These are phyloP conservation scores for Bursaphelenchus okinawaensis DNA, from an alignment of 2,888 invertebrate genomes.

Conservation along the genomic window DNA sequence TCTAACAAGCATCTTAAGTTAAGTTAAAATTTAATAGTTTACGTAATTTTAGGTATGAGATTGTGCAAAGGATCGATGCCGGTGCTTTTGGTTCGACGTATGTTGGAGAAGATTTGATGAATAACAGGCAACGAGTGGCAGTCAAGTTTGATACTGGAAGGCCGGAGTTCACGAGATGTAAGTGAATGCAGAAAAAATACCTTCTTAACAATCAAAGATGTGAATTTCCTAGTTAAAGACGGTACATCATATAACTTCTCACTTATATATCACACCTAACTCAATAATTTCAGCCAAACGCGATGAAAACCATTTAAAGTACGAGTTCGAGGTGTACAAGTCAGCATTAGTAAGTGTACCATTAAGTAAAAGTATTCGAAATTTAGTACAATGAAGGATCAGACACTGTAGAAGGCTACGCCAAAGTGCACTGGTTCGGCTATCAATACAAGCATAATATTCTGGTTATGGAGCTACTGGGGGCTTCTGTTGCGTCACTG, in stretches of 20 bases:
- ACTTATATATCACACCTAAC: too few species aligned
- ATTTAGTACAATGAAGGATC: slow-evolving; percentile 26
- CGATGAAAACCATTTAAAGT: slow-evolving; percentile 31
- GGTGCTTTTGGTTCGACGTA: slow-evolving; percentile 42
- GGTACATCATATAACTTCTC: background rate
- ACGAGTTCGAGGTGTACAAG: slow-evolving; percentile 40
- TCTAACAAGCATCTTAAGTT: background rate
- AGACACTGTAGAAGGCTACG: slow-evolving; percentile 23
- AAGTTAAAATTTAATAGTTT: background rate
- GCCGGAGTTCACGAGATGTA: slow-evolving; percentile 4
- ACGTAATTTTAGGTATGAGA: slow-evolving; percentile 31
- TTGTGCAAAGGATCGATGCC: slow-evolving; percentile 33
- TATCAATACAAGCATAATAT: slow-evolving; percentile 36
- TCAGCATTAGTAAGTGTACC: slow-evolving; percentile 20
- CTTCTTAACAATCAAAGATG: slow-evolving; percentile 10
- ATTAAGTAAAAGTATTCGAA: background rate
- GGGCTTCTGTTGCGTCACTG: slow-evolving; percentile 42
- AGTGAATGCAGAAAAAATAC: slow-evolving; percentile 7
- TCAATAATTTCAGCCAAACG: slow-evolving; percentile 21
- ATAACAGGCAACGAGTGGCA: slow-evolving; percentile 31
- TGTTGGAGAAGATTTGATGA: slow-evolving; percentile 32
- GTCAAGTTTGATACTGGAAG: slow-evolving; percentile 40
- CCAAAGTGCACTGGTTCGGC: slow-evolving; percentile 33
- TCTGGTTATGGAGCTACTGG: slow-evolving; percentile 43
- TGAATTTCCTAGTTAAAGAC: background rate